Conservation (phyloP, 2,113 vertebrate species). For the Saimiri boliviensis region DNA sequence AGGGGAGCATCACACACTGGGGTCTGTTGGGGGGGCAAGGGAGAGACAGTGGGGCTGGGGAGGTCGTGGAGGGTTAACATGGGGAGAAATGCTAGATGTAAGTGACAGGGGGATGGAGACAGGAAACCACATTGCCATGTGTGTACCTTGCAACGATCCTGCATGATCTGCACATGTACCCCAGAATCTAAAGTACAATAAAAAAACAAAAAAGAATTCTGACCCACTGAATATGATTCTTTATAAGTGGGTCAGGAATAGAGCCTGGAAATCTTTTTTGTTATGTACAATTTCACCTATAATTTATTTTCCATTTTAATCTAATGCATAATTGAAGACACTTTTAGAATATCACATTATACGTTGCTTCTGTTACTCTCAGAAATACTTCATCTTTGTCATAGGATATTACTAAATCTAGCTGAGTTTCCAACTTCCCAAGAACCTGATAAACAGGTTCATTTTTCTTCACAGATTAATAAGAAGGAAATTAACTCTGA, state of each 20-base stretch:
- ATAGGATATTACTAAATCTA: slow-evolving; percentile 10
- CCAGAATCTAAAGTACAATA: too few species aligned
- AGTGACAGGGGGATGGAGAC: too few species aligned
- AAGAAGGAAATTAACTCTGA: slow-evolving; percentile 35
- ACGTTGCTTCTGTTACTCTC: slow-evolving; percentile 38
- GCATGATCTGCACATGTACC: too few species aligned
- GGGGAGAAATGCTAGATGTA: too few species aligned
- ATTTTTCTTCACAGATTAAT: slow-evolving; percentile 49
- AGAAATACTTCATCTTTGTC: slow-evolving; percentile 49
- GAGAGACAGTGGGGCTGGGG: too few species aligned
- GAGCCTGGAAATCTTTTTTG: background rate
- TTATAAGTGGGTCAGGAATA: background rate
- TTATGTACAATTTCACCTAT: slow-evolving; percentile 4
- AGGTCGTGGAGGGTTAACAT: too few species aligned
- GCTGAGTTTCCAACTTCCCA: slow-evolving; percentile 46
- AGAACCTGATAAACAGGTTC: slow-evolving; percentile 45
- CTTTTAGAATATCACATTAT: background rate
- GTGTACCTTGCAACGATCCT: too few species aligned
- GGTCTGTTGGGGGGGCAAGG: too few species aligned
- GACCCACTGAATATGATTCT: background rate
- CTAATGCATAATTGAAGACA: slow-evolving; percentile 34
- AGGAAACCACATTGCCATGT: too few species aligned
- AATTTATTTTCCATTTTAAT: slow-evolving; percentile 57
- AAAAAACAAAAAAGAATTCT: background rate
- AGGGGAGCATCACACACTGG: too few species aligned